These are phyloP conservation scores for Prunella strophiata DNA, from an alignment of 2,797 vertebrate species.

Conservation along the genomic window DNA sequence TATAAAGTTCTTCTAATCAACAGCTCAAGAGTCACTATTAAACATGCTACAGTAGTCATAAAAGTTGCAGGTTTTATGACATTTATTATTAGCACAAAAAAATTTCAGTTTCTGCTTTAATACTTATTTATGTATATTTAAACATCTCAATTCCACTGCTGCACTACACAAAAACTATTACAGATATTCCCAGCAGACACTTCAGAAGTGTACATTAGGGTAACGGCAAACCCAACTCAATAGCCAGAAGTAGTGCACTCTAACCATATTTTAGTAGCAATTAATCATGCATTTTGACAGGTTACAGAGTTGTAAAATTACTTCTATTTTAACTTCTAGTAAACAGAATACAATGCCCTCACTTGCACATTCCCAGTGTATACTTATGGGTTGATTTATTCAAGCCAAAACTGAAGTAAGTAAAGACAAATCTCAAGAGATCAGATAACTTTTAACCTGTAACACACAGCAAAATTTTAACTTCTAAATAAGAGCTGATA, in stretches of 20 bases:
- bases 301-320: not conserved
- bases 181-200: not conserved
- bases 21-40: not conserved
- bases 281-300: not conserved
- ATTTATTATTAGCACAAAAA: not conserved
- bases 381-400: not conserved
- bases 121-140: not conserved
- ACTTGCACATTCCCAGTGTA: not conserved
- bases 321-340: not conserved
- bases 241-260: not conserved
- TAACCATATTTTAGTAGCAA: not conserved
- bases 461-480: not conserved
- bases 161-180: not conserved
- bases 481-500: not conserved
- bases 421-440: not conserved
- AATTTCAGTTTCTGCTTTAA: not conserved
- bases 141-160: not conserved
- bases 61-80: not conserved
- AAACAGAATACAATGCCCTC: accelerated
- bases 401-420: not conserved
- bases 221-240: not conserved
- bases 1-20: not conserved
- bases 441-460: not conserved
- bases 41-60: not conserved
- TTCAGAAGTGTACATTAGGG: not conserved